Conservation (phyloP, 2,888 invertebrate genomes). For the Dorcus parallelipipedus region DNA sequence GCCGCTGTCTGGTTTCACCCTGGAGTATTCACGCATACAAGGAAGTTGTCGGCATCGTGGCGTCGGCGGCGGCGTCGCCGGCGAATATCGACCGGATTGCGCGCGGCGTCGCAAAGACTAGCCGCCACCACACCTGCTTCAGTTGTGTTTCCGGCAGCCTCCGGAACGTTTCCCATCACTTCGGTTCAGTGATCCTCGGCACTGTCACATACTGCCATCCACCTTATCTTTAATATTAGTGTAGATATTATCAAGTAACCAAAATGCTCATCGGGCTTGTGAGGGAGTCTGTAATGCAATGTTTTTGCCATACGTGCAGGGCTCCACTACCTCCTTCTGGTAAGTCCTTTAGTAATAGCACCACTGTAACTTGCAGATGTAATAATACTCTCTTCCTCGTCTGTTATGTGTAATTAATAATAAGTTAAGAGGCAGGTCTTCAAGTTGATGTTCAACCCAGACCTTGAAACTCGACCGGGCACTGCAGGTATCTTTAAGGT, state of each 20-base stretch:
- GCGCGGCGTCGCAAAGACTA: conserved; percentile 43
- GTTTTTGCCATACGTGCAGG: conserved; percentile 91
- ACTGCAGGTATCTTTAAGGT: conserved; percentile 5
- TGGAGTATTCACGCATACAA: conserved; percentile 19
- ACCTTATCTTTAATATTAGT: conserved; percentile 10
- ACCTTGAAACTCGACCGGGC: background rate
- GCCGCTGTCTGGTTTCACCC: conserved; percentile 2
- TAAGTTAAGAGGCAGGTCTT: too few relatives aligned
- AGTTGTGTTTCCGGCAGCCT: conserved; percentile 20
- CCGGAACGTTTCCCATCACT: conserved; percentile 6
- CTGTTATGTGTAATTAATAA: too few relatives aligned
- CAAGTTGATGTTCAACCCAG: background rate
- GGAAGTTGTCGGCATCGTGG: conserved; percentile 27
- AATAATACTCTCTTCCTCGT: too few relatives aligned
- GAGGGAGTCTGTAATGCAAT: conserved; percentile 89
- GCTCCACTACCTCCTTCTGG: conserved; percentile 78
- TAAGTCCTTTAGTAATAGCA: conserved; percentile 50
- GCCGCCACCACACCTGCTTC: conserved; percentile 47
- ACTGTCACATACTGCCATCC: conserved; percentile 11
- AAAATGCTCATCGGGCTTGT: conserved; percentile 86
- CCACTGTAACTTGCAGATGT: too few relatives aligned
- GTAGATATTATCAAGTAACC: conserved; percentile 1
- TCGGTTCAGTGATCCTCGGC: background rate
- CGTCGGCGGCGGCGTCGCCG: conserved; percentile 35
- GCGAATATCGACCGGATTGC: conserved; percentile 45